A percentile compares a stretch with the other conserved stretches of the same genome.
Evolutionary conservation across 1,140 invertebrate genomes (phyloP).

Genomic region (Drosophila dunni): DNA sequence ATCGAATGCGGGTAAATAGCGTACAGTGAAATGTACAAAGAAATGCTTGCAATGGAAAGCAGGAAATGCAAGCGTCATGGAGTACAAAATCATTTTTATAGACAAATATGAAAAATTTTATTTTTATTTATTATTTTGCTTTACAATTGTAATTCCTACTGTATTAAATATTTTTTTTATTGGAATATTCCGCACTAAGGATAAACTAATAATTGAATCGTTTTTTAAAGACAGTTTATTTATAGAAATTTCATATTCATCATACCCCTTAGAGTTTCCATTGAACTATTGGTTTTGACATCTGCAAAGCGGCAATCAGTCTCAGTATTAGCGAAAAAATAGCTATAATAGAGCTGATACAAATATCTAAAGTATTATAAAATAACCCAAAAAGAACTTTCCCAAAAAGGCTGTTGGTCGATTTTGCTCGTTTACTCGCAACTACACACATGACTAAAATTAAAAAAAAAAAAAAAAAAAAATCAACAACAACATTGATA

Average conservation of each 20-base stretch:
- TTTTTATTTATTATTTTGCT: too few relatives aligned
- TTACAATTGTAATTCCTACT: slow-evolving; percentile 27
- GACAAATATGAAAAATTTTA: too few relatives aligned
- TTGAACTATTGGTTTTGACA: slow-evolving; percentile 15
- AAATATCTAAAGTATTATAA: slow-evolving; percentile 73
- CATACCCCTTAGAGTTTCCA: too few relatives aligned
- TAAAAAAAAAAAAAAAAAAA: slow-evolving; percentile 76
- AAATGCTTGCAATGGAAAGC: slow-evolving; percentile 80
- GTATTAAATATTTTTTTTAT: not conserved
- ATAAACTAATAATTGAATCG: slow-evolving; percentile 57
- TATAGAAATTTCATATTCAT: too few relatives aligned
- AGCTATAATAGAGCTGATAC: slow-evolving; percentile 79
- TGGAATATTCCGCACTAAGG: slow-evolving; percentile 22
- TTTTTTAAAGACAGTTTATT: not conserved
- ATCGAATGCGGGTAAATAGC: slow-evolving; percentile 74
- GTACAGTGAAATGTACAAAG: slow-evolving; percentile 72
- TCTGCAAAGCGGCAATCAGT: slow-evolving; percentile 77
- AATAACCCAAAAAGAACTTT: slow-evolving; percentile 68
- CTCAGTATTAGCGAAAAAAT: slow-evolving; percentile 81
- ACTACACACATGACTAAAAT: slow-evolving; percentile 76
- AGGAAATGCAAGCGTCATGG: slow-evolving; percentile 70
- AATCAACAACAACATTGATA: slow-evolving; percentile 48
- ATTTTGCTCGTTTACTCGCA: slow-evolving; percentile 21
- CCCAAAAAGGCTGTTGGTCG: slow-evolving; percentile 14
- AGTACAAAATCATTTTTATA: too few relatives aligned